Conservation (phyloP, 2,113 vertebrate genomes). For the Emydura subglobosa region DNA sequence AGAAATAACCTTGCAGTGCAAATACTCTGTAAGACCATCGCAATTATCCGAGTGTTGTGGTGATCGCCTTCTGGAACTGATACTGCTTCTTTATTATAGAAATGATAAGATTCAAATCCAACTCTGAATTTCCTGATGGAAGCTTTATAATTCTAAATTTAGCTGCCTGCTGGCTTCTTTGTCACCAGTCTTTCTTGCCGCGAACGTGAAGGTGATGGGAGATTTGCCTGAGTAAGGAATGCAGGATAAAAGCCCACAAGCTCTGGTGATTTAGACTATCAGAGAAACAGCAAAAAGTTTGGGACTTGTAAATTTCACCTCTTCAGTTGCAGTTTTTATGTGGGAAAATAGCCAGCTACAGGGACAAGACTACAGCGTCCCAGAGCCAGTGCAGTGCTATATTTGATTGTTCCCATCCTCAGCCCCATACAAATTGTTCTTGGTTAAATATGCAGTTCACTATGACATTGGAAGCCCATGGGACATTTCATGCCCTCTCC, state of each 20-base stretch:
- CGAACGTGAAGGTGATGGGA: background rate
- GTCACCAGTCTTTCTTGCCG: background rate
- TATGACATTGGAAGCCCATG: background rate
- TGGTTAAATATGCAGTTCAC: background rate
- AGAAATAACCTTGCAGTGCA: conserved; percentile 68
- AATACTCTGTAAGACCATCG: conserved; percentile 32
- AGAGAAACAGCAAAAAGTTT: background rate
- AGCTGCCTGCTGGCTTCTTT: conserved; percentile 41
- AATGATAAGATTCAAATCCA: conserved; percentile 75
- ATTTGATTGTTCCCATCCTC: background rate
- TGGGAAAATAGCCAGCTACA: background rate
- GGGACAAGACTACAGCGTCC: background rate
- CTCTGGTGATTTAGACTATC: background rate
- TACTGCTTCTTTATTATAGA: conserved; percentile 66
- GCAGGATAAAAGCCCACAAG: background rate
- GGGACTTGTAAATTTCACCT: background rate
- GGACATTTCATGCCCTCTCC: background rate
- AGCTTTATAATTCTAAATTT: conserved; percentile 44
- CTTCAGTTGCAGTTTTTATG: background rate
- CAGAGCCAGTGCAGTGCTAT: background rate
- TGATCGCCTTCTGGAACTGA: conserved; percentile 59
- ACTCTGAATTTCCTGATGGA: background rate
- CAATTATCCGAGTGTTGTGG: conserved; percentile 74
- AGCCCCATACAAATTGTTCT: background rate
- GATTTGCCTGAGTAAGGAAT: background rate